Percentiles rank a stretch among this genome's conserved stretches.
Evolutionary conservation across 2,888 invertebrate species (phyloP).

Genomic region (Didymodactylos carnosus): DNA sequence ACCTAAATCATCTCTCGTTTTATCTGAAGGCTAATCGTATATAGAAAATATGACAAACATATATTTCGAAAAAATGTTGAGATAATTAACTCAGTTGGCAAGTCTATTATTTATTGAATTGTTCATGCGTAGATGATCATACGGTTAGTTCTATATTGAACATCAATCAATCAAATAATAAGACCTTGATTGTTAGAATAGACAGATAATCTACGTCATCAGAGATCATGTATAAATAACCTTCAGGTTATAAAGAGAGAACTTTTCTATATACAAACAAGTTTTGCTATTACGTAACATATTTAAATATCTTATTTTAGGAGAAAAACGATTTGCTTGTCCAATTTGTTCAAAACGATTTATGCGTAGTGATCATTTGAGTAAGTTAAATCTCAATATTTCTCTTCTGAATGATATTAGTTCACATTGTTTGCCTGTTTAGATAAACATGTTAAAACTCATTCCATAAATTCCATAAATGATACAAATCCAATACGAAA

Average conservation of each 20-base stretch:
- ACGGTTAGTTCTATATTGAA: neutral
- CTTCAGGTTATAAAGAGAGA: no score
- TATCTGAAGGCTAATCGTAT: no score
- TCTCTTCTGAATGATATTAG: neutral
- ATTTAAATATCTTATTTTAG: constrained; percentile 1
- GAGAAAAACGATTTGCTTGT: constrained; percentile 73
- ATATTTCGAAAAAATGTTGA: no score
- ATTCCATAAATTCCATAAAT: neutral
- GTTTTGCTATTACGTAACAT: neutral
- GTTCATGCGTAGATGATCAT: constrained; percentile 1
- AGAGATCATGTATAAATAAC: neutral
- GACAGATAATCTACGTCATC: neutral
- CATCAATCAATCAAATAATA: neutral
- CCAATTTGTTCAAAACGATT: constrained; percentile 71
- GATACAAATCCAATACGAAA: neutral
- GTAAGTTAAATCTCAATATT: constrained; percentile 48
- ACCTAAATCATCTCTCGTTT: no score
- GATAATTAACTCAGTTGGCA: no score
- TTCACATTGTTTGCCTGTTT: neutral
- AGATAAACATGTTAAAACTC: neutral
- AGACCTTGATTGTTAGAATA: neutral
- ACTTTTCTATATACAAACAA: no score
- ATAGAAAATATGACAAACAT: no score
- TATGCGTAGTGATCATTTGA: constrained; percentile 75
- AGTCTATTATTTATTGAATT: constrained; percentile 1